These are phyloP conservation scores for Hydrolagus affinis DNA, from an alignment of 2,113 vertebrate genomes.

Conservation along the genomic window DNA sequence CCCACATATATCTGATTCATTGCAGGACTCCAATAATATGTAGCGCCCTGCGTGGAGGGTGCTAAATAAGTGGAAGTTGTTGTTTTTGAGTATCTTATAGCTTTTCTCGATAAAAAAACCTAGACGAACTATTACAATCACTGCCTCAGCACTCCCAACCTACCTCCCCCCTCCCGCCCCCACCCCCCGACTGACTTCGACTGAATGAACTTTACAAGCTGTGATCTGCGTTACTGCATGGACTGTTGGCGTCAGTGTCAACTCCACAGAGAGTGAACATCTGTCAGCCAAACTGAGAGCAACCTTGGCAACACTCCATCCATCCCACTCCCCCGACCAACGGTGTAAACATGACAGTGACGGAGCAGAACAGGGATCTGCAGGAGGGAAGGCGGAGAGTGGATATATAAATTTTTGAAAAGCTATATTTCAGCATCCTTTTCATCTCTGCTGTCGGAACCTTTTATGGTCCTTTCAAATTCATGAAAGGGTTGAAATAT, in stretches of 20 bases:
- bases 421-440: background rate
- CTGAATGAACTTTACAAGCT: background rate
- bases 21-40: too few species aligned
- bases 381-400: background rate
- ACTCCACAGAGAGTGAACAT: background rate
- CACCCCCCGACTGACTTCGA: too few species aligned
- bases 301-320: too few species aligned
- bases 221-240: background rate
- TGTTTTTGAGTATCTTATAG: too few species aligned
- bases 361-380: background rate
- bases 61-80: too few species aligned
- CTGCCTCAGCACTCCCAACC: too few species aligned
- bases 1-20: too few species aligned
- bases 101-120: too few species aligned
- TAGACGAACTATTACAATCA: too few species aligned
- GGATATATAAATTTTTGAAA: background rate
- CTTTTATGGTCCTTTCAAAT: background rate
- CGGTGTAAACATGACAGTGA: background rate
- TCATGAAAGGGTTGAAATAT: background rate
- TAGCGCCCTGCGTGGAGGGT: too few species aligned
- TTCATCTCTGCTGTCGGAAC: background rate
- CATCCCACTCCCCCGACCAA: background rate
- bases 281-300: background rate
- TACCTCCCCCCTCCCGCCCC: too few species aligned
- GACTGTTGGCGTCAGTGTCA: background rate